Evolutionary conservation across 2,113 vertebrate species (phyloP).

Genomic region (Caloenas nicobarica): DNA sequence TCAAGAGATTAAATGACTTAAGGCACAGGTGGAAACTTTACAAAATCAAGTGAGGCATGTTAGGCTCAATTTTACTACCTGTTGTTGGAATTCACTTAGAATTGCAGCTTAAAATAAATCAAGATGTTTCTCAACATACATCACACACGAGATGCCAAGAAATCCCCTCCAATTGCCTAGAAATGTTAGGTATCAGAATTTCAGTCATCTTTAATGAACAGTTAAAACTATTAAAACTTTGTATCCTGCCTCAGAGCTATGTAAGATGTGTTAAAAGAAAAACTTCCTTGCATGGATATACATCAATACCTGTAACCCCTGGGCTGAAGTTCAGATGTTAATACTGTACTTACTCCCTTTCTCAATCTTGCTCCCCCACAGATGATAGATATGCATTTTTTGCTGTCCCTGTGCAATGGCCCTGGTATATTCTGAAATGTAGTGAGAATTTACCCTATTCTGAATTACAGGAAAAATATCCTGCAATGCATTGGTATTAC

Average conservation of each 20-base stretch:
- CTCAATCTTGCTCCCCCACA: neutral
- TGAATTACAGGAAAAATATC: neutral
- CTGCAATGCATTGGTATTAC: neutral
- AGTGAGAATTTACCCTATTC: neutral
- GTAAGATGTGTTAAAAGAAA: neutral
- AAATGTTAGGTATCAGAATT: neutral
- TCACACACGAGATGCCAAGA: neutral
- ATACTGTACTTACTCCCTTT: neutral
- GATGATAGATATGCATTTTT: neutral
- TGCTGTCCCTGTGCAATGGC: neutral
- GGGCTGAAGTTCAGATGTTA: neutral
- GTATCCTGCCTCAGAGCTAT: neutral
- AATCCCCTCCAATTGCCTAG: neutral
- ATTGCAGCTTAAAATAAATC: neutral
- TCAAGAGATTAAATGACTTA: neutral
- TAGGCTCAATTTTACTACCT: neutral
- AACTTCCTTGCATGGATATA: neutral
- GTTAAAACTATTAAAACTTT: neutral
- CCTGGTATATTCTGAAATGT: neutral
- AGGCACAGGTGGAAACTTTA: neutral
- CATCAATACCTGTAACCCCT: neutral
- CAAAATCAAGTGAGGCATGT: neutral
- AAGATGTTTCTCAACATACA: neutral
- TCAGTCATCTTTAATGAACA: neutral
- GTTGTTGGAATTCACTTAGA: neutral